Evolutionary conservation across 2,113 vertebrate species (phyloP).

Genomic region (Solea solea): DNA sequence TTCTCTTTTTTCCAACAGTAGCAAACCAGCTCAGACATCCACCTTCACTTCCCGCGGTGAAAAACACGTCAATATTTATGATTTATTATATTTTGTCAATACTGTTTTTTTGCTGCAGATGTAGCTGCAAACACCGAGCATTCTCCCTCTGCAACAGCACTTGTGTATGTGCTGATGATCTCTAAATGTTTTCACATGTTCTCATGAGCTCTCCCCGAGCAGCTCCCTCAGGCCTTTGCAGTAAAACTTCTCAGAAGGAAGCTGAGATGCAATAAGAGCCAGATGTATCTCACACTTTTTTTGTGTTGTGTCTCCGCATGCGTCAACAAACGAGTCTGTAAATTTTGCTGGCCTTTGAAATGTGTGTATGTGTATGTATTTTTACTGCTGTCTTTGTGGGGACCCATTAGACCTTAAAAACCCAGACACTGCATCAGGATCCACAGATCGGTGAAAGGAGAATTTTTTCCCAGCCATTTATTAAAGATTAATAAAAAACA

Average conservation of each 20-base stretch:
- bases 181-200: constrained; percentile 24
- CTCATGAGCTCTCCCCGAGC: constrained; percentile 14
- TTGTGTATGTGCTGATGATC: constrained; percentile 2
- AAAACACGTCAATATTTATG: constrained; percentile 7
- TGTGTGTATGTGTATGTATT: constrained; percentile 1
- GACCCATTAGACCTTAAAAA: too few species aligned
- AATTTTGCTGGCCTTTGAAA: constrained; percentile 41
- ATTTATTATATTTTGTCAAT: constrained; percentile 15
- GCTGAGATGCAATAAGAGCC: constrained; percentile 35
- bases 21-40: background rate
- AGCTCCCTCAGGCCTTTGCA: constrained; percentile 34
- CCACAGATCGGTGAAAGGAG: too few species aligned
- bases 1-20: background rate
- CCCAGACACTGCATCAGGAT: too few species aligned
- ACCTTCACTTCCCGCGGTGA: constrained; percentile 7
- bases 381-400: background rate
- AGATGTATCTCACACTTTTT: constrained; percentile 47
- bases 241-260: constrained; percentile 43
- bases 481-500: too few species aligned
- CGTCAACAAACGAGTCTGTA: constrained; percentile 23
- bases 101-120: background rate
- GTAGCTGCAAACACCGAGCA: constrained; percentile 7
- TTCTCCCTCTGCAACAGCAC: constrained; percentile 15
- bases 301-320: constrained; percentile 29
- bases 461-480: too few species aligned